Evolutionary conservation across 2,888 invertebrate species (phyloP).

Genomic region (Oscheius sp.): DNA sequence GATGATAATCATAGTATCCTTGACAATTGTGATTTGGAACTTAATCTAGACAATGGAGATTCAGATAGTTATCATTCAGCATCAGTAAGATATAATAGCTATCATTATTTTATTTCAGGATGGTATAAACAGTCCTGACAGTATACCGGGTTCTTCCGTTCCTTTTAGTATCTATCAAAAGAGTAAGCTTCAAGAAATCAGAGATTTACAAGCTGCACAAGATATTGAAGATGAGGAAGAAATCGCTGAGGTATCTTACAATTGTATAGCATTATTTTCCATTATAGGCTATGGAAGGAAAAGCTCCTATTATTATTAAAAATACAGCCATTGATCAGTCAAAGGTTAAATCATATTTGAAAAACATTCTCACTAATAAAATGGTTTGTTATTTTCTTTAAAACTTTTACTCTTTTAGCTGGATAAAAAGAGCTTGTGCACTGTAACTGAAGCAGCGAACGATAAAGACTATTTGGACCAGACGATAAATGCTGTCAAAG

Average conservation of each 20-base stretch:
- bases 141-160: too few species aligned
- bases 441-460: constrained; percentile 4
- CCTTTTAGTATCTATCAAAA: too few species aligned
- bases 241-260: neutral
- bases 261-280: neutral
- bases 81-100: too few species aligned
- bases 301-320: constrained; percentile 4
- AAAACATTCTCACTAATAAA: constrained; percentile 21
- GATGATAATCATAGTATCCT: too few species aligned
- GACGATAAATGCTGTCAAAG: neutral
- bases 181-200: constrained; percentile 11
- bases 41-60: too few species aligned
- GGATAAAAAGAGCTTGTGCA: constrained; percentile 1
- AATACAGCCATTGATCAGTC: constrained; percentile 30
- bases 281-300: constrained; percentile 5
- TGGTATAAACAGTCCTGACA: too few species aligned
- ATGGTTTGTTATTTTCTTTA: neutral
- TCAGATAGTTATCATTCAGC: too few species aligned
- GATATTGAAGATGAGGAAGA: constrained; percentile 27
- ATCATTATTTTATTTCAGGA: too few species aligned
- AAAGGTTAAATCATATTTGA: constrained; percentile 24
- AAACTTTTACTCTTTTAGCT: neutral
- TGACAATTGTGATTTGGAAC: too few species aligned
- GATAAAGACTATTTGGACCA: constrained; percentile 5
- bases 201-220: constrained; percentile 7